A percentile compares a stretch with the other conserved stretches of the same genome.
Conservation (phyloP, 2,888 invertebrate species). For the Protonemura montana region DNA sequence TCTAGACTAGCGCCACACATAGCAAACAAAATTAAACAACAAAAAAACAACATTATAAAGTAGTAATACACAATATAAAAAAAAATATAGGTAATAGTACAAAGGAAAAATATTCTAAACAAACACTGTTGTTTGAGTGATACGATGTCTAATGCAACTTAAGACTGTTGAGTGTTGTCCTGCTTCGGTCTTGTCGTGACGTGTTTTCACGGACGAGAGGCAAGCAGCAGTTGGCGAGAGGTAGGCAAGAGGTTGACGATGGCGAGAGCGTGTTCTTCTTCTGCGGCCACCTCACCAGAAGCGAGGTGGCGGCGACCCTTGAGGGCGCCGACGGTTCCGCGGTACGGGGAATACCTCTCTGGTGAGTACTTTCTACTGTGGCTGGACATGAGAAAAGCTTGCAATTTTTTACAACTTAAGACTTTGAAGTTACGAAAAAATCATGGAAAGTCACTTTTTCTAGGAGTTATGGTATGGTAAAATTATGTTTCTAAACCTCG, state of each 20-base stretch:
- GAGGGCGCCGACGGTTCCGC: background rate
- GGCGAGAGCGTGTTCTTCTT: background rate
- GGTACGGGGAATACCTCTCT: too few species aligned
- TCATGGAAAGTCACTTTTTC: too few species aligned
- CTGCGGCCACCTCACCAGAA: background rate
- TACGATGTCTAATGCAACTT: background rate
- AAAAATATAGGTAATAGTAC: background rate
- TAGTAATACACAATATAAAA: background rate
- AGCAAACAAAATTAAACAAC: conserved; percentile 15
- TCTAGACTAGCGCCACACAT: background rate
- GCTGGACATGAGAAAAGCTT: too few species aligned
- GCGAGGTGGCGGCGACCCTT: background rate
- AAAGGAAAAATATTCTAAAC: conserved; percentile 4
- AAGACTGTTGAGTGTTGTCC: background rate
- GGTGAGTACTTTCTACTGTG: too few species aligned
- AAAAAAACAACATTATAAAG: conserved; percentile 23
- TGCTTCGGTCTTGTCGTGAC: background rate
- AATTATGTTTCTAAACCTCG: too few species aligned
- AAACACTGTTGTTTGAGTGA: conserved; percentile 7
- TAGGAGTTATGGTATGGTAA: too few species aligned
- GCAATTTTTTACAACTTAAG: too few species aligned
- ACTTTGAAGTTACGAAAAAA: too few species aligned
- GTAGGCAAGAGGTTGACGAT: background rate
- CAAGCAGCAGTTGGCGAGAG: too few species aligned
- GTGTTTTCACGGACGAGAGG: too few species aligned